These are phyloP conservation scores for Microcebus griseorufus DNA, from an alignment of 2,113 vertebrate genomes.

Conservation along the genomic window DNA sequence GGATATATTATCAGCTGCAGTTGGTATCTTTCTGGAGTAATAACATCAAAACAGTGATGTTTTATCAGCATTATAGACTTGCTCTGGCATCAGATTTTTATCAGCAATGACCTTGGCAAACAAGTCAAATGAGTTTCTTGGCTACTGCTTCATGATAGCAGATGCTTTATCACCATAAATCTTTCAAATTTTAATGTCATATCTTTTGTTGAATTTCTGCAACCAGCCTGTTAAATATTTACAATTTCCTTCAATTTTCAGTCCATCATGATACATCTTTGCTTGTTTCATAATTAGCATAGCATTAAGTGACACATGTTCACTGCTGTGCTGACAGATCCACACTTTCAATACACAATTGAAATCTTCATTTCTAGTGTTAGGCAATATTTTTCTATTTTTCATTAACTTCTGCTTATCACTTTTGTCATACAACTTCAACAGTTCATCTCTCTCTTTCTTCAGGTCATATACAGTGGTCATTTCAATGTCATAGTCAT, in stretches of 20 bases:
- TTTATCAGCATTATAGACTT: background rate
- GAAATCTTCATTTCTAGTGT: background rate
- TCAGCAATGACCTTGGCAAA: background rate
- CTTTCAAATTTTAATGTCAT: too few relatives aligned
- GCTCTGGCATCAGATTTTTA: background rate
- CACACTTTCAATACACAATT: background rate
- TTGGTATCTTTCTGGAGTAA: background rate
- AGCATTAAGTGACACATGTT: background rate
- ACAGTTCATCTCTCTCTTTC: background rate
- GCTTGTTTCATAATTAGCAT: background rate
- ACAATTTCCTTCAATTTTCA: background rate
- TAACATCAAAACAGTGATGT: background rate
- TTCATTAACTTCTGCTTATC: background rate
- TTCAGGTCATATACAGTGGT: too few relatives aligned
- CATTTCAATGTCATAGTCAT: too few relatives aligned
- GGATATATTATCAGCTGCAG: background rate
- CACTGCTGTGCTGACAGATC: background rate
- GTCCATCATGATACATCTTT: background rate
- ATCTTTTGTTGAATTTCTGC: background rate
- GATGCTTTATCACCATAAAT: background rate
- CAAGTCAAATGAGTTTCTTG: background rate
- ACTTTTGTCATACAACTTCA: background rate
- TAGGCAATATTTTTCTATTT: background rate
- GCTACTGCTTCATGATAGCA: background rate
- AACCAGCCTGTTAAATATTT: background rate